Evolutionary conservation across 2,888 invertebrate species (phyloP), one percentile per base, ranked within the genome.

Genomic region (Sceliomorpha sp.): DNA sequence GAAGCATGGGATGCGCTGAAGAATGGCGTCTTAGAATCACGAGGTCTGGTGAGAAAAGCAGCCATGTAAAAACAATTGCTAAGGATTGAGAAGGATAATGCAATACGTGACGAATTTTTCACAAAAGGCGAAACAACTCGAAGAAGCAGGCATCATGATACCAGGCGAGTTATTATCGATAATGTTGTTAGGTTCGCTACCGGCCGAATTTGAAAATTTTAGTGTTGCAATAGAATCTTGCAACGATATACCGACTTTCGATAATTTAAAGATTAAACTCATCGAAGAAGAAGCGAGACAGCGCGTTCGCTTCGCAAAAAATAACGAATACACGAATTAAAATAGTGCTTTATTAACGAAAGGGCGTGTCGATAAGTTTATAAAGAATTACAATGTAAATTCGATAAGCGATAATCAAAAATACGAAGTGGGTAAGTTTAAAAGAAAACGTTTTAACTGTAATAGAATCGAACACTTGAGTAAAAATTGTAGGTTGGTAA

Each of bases 141-240:
- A 40, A 51, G 72, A 75, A 20, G 63, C 72, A 0, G 71, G 66
- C n/a, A 76, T 76, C n/a, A n/a, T n/a, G n/a, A n/a, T n/a, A n/a
- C n/a, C n/a, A n/a, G n/a, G n/a, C n/a, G n/a, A n/a, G n/a, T n/a
- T n/a, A n/a, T n/a, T n/a, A n/a, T n/a, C n/a, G n/a, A n/a, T n/a
- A n/a, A n/a, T n/a, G n/a, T n/a, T n/a, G n/a, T n/a, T n/a, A n/a
- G n/a, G n/a, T n/a, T n/a, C n/a, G n/a, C n/a, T n/a, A n/a, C n/a
- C n/a, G n/a, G n/a, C n/a, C n/a, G n/a, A n/a, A n/a, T n/a, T n/a
- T n/a, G n/a, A n/a, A n/a, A n/a, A n/a, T n/a, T n/a, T n/a, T n/a
- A n/a, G n/a, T n/a, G 14, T 47, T 13, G 47, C 58, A 7, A 47
- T 56, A 26, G 50, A 59, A 20, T 50, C 59, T 1, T 59, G 60